Conservation (phyloP, 2,113 vertebrate species). For the Dicentrarchus labrax region DNA sequence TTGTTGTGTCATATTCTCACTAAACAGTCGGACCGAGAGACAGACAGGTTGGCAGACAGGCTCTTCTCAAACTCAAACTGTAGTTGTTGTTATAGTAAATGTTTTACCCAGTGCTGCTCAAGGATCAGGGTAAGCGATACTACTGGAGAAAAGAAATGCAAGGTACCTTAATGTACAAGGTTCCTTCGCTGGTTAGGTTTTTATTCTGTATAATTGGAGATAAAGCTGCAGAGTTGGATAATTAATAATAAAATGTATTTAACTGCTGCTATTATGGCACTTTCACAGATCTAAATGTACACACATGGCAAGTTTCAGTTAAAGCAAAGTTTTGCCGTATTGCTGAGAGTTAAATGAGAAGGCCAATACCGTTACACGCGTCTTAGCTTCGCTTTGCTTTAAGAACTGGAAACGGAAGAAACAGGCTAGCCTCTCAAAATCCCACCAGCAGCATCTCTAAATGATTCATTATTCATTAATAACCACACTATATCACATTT, state of each 20-base stretch:
- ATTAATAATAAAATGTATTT: not conserved
- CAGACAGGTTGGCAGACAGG: not conserved
- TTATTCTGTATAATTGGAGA: not conserved
- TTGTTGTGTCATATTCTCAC: constrained; percentile 57
- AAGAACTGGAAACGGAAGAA: not conserved
- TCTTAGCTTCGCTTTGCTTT: not conserved
- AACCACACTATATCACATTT: not conserved
- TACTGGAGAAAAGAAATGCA: not conserved
- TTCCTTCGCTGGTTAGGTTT: not conserved
- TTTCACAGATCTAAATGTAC: not conserved
- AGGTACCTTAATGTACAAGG: not conserved
- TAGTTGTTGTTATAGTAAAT: not conserved
- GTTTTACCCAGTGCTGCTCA: not conserved
- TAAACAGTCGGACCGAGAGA: not conserved
- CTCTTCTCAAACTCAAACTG: constrained; percentile 10
- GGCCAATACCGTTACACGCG: not conserved
- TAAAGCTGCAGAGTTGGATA: not conserved
- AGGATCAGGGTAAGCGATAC: not conserved
- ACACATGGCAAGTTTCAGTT: not conserved
- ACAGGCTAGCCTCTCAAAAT: not conserved
- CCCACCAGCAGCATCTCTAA: not conserved
- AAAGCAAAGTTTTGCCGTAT: not conserved
- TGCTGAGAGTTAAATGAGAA: not conserved
- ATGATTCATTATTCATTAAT: not conserved
- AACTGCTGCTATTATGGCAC: too few relatives aligned